Base-by-base conservation (phyloP, 2,888 invertebrate genomes). In the Metacarcinus magister region DNA sequence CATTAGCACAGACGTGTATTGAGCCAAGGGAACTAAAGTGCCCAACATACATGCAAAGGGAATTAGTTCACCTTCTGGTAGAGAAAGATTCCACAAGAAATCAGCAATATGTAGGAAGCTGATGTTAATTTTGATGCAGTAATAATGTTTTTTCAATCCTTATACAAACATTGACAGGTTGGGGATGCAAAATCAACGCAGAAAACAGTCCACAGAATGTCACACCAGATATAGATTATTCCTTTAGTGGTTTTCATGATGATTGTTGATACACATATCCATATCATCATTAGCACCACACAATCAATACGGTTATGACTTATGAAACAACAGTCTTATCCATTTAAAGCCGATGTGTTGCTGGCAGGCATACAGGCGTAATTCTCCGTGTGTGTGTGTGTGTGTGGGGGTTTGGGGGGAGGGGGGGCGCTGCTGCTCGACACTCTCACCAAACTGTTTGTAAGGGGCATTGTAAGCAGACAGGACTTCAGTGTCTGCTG, bases 331-430 rank as follows among this genome's bases (percentile, higher is more conserved):
- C n/a, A 67, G 2, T 67, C 67, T 67, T n/a, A 67, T n/a, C 23
- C 67, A 23, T 67, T 67, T 67, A 67, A 67, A 67, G 67, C 67
- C n/a, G 67, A 67, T n/a, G 67, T n/a, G 67, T 67, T 67, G n/a
- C 19, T 7, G 23, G 67, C 23, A 67, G 2, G 67, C n/a, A n/a
- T 5, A 67, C 23, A n/a, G n/a, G n/a, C 7, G 2, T 23, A n/a
- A 67, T 4, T 19, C n/a, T 67, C 67, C 3, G 23, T n/a, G 7
- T n/a, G n/a, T n/a, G n/a, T 67, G n/a, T n/a, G 67, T 39, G 39
- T 39, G 39, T 39, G 39, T 39, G 39, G 0, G 39, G 0, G 39
- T 39, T 0, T 39, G 39, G 39, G 39, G 39, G 2, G 39, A 39
- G 39, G 39, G 39, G 39, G 39, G 16, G 8, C 54, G 54, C 16